Evolutionary conservation across 2,797 vertebrate species (phyloP).

Genomic region (Platalea minor): DNA sequence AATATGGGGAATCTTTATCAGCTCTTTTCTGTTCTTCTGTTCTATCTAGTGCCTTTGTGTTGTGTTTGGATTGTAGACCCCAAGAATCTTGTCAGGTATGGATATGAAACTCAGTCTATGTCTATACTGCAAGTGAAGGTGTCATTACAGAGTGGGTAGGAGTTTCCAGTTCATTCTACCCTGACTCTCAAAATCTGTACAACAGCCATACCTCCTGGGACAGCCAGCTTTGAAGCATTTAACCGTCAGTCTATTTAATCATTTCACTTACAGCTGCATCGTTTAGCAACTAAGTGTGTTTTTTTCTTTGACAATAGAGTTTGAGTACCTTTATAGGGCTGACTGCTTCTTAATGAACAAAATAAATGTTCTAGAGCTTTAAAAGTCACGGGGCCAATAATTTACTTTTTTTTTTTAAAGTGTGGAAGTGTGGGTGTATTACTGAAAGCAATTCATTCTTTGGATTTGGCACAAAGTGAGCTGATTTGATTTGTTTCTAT

Average conservation of each 20-base stretch:
- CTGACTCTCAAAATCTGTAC: not conserved
- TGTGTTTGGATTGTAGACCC: not conserved
- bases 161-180: not conserved
- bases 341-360: conserved; percentile 7
- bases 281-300: not conserved
- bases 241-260: conserved; percentile 24
- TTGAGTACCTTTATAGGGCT: not conserved
- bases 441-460: conserved; percentile 14
- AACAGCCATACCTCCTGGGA: not conserved
- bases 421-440: not conserved
- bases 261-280: conserved; percentile 32
- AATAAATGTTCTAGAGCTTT: not conserved
- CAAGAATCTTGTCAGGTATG: not conserved
- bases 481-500: conserved; percentile 40
- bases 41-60: not conserved
- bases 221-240: not conserved
- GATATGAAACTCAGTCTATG: not conserved
- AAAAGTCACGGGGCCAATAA: not conserved
- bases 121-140: not conserved
- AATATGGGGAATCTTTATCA: not conserved
- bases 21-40: not conserved
- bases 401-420: not conserved
- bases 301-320: not conserved
- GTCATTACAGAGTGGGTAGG: not conserved
- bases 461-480: not conserved